Evolutionary conservation across 2,888 invertebrate species (phyloP).

Genomic region (Autographa pulchrina): DNA sequence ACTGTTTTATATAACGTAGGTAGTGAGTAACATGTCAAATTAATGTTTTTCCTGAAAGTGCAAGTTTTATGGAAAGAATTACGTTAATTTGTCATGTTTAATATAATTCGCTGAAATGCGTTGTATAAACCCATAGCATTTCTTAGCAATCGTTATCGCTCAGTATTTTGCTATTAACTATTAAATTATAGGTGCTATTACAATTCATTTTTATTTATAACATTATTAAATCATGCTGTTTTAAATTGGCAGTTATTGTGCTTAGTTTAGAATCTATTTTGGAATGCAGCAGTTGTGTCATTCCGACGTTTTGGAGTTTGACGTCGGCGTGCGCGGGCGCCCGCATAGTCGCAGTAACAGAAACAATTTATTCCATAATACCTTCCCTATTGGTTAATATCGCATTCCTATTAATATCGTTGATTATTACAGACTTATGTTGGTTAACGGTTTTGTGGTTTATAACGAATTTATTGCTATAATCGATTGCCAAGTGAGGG

Average conservation of each 20-base stretch:
- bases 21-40: not conserved
- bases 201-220: conserved; percentile 47
- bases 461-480: conserved; percentile 35
- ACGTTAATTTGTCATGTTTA: conserved; percentile 37
- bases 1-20: conserved; percentile 6
- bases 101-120: conserved; percentile 49
- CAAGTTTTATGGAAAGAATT: conserved; percentile 16
- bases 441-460: conserved; percentile 83
- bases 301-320: conserved; percentile 59
- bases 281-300: conserved; percentile 39
- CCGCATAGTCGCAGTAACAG: conserved; percentile 75
- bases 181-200: conserved; percentile 70
- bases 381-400: conserved; percentile 85
- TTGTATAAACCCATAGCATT: conserved; percentile 70
- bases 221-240: conserved; percentile 9
- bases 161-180: conserved; percentile 75
- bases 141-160: conserved; percentile 72
- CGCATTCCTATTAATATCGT: conserved; percentile 82
- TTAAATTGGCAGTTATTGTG: conserved; percentile 26
- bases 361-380: conserved; percentile 81
- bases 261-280: conserved; percentile 63
- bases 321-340: conserved; percentile 77
- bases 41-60: conserved; percentile 19
- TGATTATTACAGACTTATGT: conserved; percentile 78
- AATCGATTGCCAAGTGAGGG: not conserved